Base-by-base conservation (phyloP, 30 jellyfish, hydroid and myxozoan genomes). In the Cassiopea xamachana region DNA sequence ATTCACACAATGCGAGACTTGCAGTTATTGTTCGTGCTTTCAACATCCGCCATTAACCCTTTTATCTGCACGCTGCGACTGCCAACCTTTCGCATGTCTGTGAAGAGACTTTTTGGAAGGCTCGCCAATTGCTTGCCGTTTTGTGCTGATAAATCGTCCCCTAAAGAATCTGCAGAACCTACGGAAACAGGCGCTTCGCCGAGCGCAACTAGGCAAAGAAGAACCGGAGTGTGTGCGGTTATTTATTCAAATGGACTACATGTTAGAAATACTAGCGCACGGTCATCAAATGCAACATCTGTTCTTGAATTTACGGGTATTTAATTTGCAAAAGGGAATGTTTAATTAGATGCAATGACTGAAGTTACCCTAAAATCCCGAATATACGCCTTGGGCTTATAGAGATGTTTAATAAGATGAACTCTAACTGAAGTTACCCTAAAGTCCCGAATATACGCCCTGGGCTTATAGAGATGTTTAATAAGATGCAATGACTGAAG, bases 51-150 rank as follows among this genome's bases (percentile, higher is more conserved):
- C 39, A 76, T 92, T 48, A 92, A 92, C 60, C 97, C 97, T 0
- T 92, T 84, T 69, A 74, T 92, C 8, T 92, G 91, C 92, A 82
- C 94, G 74, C 84, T 85, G 59, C 94, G 97, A 45, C 92, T 92
- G 58, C 97, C 91, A 60, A 79, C 93, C 14, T 92, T 90, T 55
- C 92, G 89, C 68, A 18, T 47, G 17, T 87, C 94, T 16, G 49
- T 87, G 69, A 27, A 70, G 10, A 17, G 73, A 18, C 49, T 87
- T 1, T 9, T 46, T 1, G 47, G 55, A 19, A 64, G 85, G 13
- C n/a, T 49, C 48, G 71, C 58, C 44, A 19, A 17, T 13, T 70
- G 62, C 48, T 51, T 73, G 79, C 43, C 60, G 47, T 10, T 58
- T 55, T 7, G 74, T 75, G 70, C 46, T 69, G 92, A 60, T 2